Evolutionary conservation across 2,888 invertebrate species (phyloP).

Genomic region (Nematopogon swammerdamellus): DNA sequence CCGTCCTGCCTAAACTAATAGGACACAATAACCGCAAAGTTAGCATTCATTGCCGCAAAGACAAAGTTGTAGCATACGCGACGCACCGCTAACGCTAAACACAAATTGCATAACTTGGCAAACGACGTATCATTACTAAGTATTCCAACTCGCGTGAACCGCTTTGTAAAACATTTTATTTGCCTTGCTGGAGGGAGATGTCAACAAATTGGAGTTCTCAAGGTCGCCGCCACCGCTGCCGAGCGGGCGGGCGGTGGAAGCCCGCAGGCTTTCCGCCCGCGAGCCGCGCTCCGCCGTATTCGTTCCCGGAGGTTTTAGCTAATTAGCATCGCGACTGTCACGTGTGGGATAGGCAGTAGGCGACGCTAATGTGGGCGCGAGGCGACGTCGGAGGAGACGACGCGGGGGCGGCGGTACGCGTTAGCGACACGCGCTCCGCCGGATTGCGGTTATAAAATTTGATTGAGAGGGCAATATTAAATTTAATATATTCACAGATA

Average conservation of each 20-base stretch:
- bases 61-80: neutral
- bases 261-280: no score
- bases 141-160: neutral
- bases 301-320: neutral
- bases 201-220: neutral
- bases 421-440: neutral
- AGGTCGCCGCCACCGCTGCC: no score
- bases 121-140: neutral
- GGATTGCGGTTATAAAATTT: neutral
- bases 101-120: neutral
- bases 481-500: neutral
- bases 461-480: neutral
- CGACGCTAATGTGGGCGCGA: neutral
- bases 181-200: neutral
- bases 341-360: no score
- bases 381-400: no score
- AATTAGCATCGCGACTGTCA: neutral
- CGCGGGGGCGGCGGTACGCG: no score
- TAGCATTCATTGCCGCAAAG: neutral
- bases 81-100: neutral
- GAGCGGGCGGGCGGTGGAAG: no score
- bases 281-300: neutral
- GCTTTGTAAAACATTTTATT: neutral
- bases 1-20: no score
- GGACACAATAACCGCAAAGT: neutral